A percentile compares a stretch with the other conserved stretches of the same genome.
Conservation (phyloP, 2,113 vertebrate species). For the Myotis davidii region DNA sequence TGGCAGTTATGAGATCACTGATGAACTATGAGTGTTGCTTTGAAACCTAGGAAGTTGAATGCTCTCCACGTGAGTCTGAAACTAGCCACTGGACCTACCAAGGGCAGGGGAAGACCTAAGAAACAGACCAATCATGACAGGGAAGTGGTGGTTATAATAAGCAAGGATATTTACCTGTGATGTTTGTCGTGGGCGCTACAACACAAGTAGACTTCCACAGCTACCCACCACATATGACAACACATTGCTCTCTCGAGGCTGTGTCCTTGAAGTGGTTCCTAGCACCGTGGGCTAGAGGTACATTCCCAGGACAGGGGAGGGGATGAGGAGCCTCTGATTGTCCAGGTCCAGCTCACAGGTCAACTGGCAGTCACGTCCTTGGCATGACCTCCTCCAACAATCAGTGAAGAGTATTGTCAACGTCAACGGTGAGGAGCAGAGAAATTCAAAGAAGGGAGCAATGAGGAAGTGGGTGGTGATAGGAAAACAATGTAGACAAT, state of each 20-base stretch:
- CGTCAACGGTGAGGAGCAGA: background rate
- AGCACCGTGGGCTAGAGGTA: background rate
- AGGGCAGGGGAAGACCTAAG: background rate
- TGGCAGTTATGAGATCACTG: background rate
- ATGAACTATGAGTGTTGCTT: background rate
- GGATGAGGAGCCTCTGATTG: background rate
- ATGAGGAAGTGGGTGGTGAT: background rate
- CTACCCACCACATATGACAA: too few relatives aligned
- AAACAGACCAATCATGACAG: background rate
- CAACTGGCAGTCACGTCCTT: background rate
- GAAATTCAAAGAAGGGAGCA: background rate
- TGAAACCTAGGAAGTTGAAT: background rate
- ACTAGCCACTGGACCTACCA: accelerated
- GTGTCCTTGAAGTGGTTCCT: background rate
- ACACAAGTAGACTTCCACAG: background rate
- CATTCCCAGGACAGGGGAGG: background rate
- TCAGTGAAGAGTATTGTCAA: background rate
- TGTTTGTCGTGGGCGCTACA: accelerated
- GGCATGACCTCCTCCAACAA: background rate
- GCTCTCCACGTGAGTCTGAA: background rate
- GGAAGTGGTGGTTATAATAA: background rate
- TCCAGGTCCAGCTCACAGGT: background rate
- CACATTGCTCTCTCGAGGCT: background rate
- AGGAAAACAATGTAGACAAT: background rate
- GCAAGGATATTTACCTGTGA: background rate